A percentile compares a stretch with the other conserved stretches of the same genome.
Conservation (phyloP, 2,797 vertebrate species). For the Cyprinella venusta region DNA sequence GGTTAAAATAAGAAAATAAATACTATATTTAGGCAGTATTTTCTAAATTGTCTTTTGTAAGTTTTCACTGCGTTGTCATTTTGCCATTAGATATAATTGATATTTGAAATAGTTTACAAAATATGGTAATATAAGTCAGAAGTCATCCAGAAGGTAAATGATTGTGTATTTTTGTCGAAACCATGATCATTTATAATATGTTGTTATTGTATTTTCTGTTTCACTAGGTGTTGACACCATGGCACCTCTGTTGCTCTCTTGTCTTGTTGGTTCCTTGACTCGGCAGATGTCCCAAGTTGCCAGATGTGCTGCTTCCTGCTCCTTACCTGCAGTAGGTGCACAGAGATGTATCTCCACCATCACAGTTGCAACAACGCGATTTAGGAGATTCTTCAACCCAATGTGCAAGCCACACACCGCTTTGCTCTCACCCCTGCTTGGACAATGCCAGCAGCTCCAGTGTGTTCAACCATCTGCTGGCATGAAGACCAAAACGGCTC, state of each 20-base stretch:
- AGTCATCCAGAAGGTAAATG: background rate
- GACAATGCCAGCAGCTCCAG: constrained; percentile 58
- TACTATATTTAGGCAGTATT: background rate
- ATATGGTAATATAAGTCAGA: background rate
- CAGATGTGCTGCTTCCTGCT: constrained; percentile 30
- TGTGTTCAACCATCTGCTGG: constrained; percentile 69
- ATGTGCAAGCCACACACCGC: background rate
- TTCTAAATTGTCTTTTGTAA: background rate
- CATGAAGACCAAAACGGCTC: constrained; percentile 84
- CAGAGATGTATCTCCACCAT: constrained; percentile 63
- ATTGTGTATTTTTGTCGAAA: background rate
- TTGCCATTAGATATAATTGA: background rate
- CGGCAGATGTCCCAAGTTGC: constrained; percentile 67
- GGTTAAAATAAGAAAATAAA: background rate
- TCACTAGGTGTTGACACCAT: constrained; percentile 71
- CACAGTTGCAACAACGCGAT: constrained; percentile 35
- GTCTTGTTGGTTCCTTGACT: constrained; percentile 64
- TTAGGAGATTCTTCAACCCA: constrained; percentile 1
- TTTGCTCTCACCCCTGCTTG: constrained; percentile 60
- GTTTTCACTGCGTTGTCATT: background rate
- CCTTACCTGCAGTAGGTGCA: constrained; percentile 58
- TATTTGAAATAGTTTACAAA: background rate
- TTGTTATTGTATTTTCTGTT: background rate
- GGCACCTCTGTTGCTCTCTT: constrained; percentile 72
- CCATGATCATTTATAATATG: background rate